A percentile compares a stretch with the other conserved stretches of the same genome.
These are phyloP conservation scores for Himalopsyche kuldschensis DNA, from an alignment of 2,888 invertebrate genomes.

Conservation along the genomic window DNA sequence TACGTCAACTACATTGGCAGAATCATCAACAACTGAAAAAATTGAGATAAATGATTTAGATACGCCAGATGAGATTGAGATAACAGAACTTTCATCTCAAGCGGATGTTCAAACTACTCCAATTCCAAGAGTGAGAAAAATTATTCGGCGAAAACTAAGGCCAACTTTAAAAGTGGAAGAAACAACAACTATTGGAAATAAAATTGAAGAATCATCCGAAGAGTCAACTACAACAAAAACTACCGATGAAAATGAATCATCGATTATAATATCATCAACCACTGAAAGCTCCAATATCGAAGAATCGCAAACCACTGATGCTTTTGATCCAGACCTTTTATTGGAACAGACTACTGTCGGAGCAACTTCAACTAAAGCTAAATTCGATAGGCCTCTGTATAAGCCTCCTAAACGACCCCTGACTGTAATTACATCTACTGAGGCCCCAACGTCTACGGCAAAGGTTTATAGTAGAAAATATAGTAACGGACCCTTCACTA, in stretches of 20 bases:
- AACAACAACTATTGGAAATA: conserved; percentile 8
- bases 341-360: conserved; percentile 45
- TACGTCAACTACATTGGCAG: conserved; percentile 40
- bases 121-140: conserved; percentile 33
- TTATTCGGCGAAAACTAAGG: conserved; percentile 29
- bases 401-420: conserved; percentile 52
- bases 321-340: conserved; percentile 41
- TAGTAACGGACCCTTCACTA: conserved; percentile 55
- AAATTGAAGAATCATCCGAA: neutral
- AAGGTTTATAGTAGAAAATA: conserved; percentile 57
- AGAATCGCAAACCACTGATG: conserved; percentile 42
- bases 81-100: neutral
- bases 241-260: neutral
- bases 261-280: neutral
- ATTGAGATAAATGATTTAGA: conserved; percentile 43
- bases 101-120: conserved; percentile 15
- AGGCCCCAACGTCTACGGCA: conserved; percentile 48
- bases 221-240: neutral
- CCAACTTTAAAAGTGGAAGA: conserved; percentile 30
- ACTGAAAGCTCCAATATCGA: neutral
- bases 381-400: conserved; percentile 48
- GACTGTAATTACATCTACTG: conserved; percentile 51
- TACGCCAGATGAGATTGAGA: neutral
- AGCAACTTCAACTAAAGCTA: conserved; percentile 43
- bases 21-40: conserved; percentile 41